These are phyloP conservation scores for Bombus waltoni DNA, from an alignment of 1,140 invertebrate species.

Conservation along the genomic window DNA sequence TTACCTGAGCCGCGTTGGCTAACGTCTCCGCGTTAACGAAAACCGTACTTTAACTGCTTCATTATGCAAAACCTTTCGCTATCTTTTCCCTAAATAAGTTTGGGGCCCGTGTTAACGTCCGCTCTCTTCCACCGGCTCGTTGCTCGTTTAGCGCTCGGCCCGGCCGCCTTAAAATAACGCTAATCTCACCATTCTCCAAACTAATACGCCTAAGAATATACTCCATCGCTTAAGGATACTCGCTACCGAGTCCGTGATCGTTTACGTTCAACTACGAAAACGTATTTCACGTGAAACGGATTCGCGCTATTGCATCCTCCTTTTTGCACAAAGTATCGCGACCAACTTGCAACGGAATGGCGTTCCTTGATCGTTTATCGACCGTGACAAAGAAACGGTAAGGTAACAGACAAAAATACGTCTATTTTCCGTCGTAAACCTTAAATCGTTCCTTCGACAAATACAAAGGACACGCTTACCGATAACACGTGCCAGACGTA, in stretches of 20 bases:
- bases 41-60: conserved; percentile 56
- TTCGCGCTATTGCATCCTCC: not conserved
- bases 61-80: conserved; percentile 67
- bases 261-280: conserved; percentile 20
- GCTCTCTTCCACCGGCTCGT: conserved; percentile 26
- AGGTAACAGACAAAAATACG: not conserved
- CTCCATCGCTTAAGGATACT: conserved; percentile 34
- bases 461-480: not conserved
- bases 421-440: not conserved
- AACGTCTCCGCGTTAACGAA: conserved; percentile 33
- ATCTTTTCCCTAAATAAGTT: conserved; percentile 58
- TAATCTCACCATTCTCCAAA: conserved; percentile 56
- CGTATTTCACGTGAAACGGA: conserved; percentile 8
- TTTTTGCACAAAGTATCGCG: not conserved
- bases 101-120: conserved; percentile 43
- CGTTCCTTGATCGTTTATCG: too few relatives aligned
- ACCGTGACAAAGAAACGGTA: not conserved
- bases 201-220: conserved; percentile 47
- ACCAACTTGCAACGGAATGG: not conserved
- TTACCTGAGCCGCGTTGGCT: conserved; percentile 28
- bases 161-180: conserved; percentile 56
- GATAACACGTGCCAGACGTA: too few relatives aligned
- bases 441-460: not conserved
- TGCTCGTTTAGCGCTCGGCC: conserved; percentile 15
- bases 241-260: conserved; percentile 12